Evolutionary conservation across 2,888 invertebrate genomes (phyloP), one percentile per base, ranked within the genome.

Genomic region (Hoplodrina ambigua): DNA sequence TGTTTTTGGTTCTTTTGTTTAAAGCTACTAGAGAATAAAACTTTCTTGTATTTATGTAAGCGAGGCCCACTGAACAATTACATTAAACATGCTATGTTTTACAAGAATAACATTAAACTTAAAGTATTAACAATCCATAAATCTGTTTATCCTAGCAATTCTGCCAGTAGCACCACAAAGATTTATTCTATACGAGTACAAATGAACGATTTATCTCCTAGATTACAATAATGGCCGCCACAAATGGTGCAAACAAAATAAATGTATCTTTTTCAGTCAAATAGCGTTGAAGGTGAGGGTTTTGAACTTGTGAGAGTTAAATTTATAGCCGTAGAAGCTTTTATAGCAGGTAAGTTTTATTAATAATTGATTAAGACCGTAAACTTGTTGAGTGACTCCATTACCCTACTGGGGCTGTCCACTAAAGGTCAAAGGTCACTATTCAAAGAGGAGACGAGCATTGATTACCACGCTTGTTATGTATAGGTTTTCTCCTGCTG

Each of bases 141-240:
- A 75, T 75, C 66, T 68, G 67, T 80, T 80, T 85, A 83, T 83
- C 78, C 76, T 52, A 74, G 63, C 53, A 54, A 66, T 78, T 76
- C 64, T 70, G 60, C 61, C 57, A 67, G 69, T 72, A 62, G 74
- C 69, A 71, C 72, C 69, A 64, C 72, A 66, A 80, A 75, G 77
- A 86, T 87, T 86, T 86, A 87, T 86, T 59, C 62, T 75, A 63
- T 70, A 61, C 66, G 70, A 81, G 78, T 81, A 87, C 84, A 85
- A 87, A 87, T 85, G 80, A 84, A 83, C 83, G 79, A 85, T 87
- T 85, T 87, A 86, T 87, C 87, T 84, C 74, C 60, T 72, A 82
- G 85, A 87, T 87, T 86, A 87, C 82, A 87, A 85, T 86, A 86
- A 85, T 78, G 83, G 83, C 64, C 58, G 69, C 76, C 82, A 78